Conservation (phyloP, 2,113 vertebrate species). For the Ovibos moschatus region DNA sequence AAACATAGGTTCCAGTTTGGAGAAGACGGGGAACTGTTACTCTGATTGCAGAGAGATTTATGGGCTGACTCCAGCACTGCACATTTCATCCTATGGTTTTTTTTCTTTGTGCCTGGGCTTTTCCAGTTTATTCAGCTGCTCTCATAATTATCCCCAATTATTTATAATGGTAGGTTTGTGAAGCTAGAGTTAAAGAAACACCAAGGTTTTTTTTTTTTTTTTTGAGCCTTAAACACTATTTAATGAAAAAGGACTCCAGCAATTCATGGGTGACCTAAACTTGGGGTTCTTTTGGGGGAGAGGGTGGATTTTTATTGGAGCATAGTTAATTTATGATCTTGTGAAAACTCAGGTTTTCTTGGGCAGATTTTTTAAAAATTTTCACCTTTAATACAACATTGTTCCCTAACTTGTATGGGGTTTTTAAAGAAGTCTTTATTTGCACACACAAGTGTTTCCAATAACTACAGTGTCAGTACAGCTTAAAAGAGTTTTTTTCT, state of each 20-base stretch:
- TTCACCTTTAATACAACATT: slow-evolving; percentile 21
- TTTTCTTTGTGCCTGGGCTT: background rate
- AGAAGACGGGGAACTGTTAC: background rate
- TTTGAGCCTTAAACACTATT: background rate
- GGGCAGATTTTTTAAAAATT: background rate
- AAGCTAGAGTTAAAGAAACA: slow-evolving; percentile 27
- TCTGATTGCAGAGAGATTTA: slow-evolving; percentile 33
- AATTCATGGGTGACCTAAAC: background rate
- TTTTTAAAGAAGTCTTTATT: background rate
- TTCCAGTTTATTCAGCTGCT: slow-evolving; percentile 62
- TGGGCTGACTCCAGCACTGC: background rate
- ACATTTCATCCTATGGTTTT: background rate
- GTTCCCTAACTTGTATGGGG: background rate
- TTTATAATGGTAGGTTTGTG: slow-evolving; percentile 7
- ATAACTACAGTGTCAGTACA: background rate
- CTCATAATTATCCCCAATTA: slow-evolving; percentile 49
- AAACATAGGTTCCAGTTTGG: background rate
- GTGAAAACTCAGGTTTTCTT: background rate
- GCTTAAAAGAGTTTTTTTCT: background rate
- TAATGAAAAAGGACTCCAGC: background rate
- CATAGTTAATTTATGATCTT: background rate
- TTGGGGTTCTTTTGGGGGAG: background rate
- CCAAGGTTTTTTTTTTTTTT: background rate
- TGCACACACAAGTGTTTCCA: background rate
- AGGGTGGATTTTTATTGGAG: background rate